phyloP scores from a whole-genome alignment of 2,888 invertebrate species.

The Aethes cnicana region DNA sequence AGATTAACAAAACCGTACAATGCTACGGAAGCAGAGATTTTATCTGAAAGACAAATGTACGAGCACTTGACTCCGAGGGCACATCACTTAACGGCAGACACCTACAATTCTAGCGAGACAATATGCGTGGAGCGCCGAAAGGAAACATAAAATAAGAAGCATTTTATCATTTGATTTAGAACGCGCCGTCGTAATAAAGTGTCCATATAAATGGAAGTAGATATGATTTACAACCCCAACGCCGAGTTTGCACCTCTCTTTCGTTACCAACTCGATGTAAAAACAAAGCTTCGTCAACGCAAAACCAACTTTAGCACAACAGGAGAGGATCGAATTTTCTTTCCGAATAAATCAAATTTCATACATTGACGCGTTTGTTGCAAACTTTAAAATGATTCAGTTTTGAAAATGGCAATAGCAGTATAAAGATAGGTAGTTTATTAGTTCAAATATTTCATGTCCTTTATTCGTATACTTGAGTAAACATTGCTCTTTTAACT shows the following conservation, averaged over 20 bases:
- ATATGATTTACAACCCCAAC: conserved; percentile 74
- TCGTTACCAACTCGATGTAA: conserved; percentile 50
- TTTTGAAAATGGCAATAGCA: conserved; percentile 28
- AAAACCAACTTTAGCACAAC: conserved; percentile 29
- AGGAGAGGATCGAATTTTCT: conserved; percentile 19
- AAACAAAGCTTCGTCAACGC: conserved; percentile 48
- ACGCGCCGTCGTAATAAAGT: conserved; percentile 78
- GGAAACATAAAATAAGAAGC: conserved; percentile 78
- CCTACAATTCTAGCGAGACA: conserved; percentile 52
- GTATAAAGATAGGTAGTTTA: conserved; percentile 19
- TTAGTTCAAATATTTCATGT: conserved; percentile 13
- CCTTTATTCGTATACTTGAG: no score
- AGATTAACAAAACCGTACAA: conserved; percentile 17
- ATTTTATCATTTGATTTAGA: conserved; percentile 82
- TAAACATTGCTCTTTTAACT: no score
- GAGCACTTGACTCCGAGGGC: conserved; percentile 42
- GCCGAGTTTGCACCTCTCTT: conserved; percentile 66
- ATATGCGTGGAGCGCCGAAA: conserved; percentile 68
- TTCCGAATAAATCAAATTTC: conserved; percentile 14
- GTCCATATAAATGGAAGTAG: conserved; percentile 78
- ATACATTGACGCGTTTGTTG: conserved; percentile 30
- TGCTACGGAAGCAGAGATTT: conserved; percentile 6
- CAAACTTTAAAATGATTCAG: conserved; percentile 32
- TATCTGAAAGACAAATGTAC: conserved; percentile 34
- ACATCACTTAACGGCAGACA: conserved; percentile 46